phyloP scores from a whole-genome alignment of 2,113 vertebrate species.

The Hemiprocne comata region DNA sequence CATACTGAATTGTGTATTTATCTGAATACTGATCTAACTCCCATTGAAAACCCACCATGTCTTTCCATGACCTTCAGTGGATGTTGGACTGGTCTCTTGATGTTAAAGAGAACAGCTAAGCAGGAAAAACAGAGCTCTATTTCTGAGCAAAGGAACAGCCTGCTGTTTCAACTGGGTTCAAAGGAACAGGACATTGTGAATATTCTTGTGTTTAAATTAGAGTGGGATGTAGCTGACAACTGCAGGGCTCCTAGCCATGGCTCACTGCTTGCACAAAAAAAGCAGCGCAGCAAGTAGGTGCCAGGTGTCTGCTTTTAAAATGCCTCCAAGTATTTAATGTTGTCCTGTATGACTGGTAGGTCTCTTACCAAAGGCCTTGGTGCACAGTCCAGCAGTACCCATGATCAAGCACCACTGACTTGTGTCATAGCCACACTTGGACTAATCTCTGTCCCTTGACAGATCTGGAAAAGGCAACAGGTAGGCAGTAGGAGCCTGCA shows the following conservation, averaged over 20 bases:
- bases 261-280: neutral
- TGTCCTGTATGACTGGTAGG: neutral
- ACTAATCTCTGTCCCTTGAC: neutral
- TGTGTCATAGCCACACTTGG: neutral
- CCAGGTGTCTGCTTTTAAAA: neutral
- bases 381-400: neutral
- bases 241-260: neutral
- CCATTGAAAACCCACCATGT: neutral
- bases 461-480: neutral
- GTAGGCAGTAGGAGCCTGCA: neutral
- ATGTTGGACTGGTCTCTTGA: neutral
- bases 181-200: neutral
- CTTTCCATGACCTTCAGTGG: neutral
- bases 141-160: slow-evolving; percentile 16
- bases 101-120: neutral
- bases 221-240: neutral
- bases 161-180: neutral
- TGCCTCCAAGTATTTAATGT: neutral
- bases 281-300: neutral
- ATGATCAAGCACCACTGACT: neutral
- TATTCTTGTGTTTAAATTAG: neutral
- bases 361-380: neutral
- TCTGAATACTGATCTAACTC: neutral
- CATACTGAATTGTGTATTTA: neutral
- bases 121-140: neutral